A percentile compares a stretch with the other conserved stretches of the same genome.
These are phyloP conservation scores for Andinoacara biseriatus DNA, from an alignment of 2,113 vertebrate species.

Conservation along the genomic window DNA sequence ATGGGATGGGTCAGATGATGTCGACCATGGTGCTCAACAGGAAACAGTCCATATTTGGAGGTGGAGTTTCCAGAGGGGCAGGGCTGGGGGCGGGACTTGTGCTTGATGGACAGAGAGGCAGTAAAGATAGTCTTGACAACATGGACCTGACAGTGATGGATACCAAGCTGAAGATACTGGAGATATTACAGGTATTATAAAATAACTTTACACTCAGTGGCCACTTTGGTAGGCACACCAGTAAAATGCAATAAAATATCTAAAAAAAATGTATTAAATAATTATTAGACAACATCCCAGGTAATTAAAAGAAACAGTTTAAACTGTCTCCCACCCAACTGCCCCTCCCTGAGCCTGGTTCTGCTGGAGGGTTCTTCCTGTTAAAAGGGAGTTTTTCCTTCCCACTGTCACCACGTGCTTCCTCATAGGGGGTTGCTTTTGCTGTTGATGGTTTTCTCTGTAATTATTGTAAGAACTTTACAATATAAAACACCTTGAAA, in stretches of 20 bases:
- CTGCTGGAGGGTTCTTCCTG: too few species aligned
- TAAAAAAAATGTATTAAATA: neutral
- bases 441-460: too few species aligned
- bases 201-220: neutral
- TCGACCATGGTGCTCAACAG: conserved; percentile 97
- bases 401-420: too few species aligned
- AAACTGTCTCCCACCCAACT: too few species aligned
- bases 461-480: too few species aligned
- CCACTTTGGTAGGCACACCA: fast-evolving
- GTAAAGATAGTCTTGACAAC: conserved; percentile 87
- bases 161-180: conserved; percentile 96
- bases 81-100: conserved; percentile 52
- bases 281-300: neutral
- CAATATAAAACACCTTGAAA: too few species aligned
- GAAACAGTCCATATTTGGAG: conserved; percentile 89
- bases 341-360: too few species aligned
- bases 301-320: neutral
- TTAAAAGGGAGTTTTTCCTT: too few species aligned
- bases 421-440: too few species aligned
- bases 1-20: conserved; percentile 98
- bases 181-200: conserved; percentile 91
- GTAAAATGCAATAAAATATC: neutral
- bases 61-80: conserved; percentile 67
- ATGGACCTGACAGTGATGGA: conserved; percentile 97
- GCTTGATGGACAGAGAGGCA: conserved; percentile 76